Base-by-base conservation (phyloP, 1,140 invertebrate species). In the Zaprionus nigranus region DNA sequence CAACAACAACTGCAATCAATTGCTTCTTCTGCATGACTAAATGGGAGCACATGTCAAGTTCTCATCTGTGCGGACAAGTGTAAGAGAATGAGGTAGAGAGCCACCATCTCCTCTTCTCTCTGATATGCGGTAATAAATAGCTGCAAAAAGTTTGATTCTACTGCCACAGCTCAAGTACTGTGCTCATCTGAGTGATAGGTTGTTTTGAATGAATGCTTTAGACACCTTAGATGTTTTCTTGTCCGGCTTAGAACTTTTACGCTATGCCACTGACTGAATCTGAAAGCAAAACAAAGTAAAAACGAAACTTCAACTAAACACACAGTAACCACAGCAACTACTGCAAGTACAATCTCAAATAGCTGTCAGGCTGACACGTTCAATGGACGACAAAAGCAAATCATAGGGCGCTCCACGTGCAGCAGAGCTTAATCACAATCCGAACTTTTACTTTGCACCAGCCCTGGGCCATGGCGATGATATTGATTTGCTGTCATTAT, bases 401-500 rank as follows among this genome's bases (percentile, higher is more conserved):
- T 78, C 66, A 67, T 67, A 80, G 34, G 57, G 60, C 59, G 28
- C 51, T 70, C 22, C 17, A 62, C 26, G 49, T 26, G 7, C 40
- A 17, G 60, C 26, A 28, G 60, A 26, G 59, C 62, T 69, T 58
- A 67, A 83, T 80, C 69, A 83, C 81, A 79, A 76, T 68, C 62
- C 62, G 82, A 70, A 78, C 80, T 83, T 82, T 80, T 88, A 87
- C 84, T 87, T 87, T 88, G 84, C 66, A 36, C 74, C 53, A 57
- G 38, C 84, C 71, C 58, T 57, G 64, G 75, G 84, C 84, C 74
- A 80, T 78, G 68, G 77, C 85, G 79, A 84, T 87, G 85, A 90
- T 88, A 87, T 87, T 87, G 84, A 84, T 87, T 87, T 87, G 77
- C 83, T 88, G 83, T 87, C 85, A 90, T 87, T 87, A 90, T 88